Base-by-base conservation (phyloP, 1,140 invertebrate genomes). In the Brachionus rubens region DNA sequence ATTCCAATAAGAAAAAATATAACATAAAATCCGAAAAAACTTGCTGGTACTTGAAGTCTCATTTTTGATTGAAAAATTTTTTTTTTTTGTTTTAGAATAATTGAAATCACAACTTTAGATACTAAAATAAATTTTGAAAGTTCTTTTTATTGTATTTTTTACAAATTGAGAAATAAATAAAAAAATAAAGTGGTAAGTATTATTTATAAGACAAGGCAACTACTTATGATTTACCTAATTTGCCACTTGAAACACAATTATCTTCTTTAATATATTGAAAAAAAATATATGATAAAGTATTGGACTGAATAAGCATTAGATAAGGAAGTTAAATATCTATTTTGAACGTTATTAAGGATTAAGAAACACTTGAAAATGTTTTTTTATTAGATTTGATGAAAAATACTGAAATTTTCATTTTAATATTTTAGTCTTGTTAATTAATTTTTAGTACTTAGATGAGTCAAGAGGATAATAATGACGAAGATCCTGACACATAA, bases 301-400 rank as follows among this genome's bases (percentile, higher is more conserved):
- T 43, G 1, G 12, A 28, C 16, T 54, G 12, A 54, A 54, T 28
- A 28, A 21, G 26, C 24, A 4, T 26, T 28, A n/a, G n/a, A 54
- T 9, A 21, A 54, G 24, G 52, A 54, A 54, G 10, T 28, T 10
- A 54, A 14, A 14, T 2, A 54, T 24, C 52, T 54, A 54, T 28
- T 30, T 54, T 54, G 26, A 28, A 54, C 52, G 28, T 50, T 26
- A 54, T 54, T 54, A 54, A 54, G 33, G 52, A 54, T 54, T n/a
- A 54, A 54, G 52, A 54, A 54, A 28, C 52, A 54, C 52, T 54
- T 54, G 52, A 54, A 28, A 30, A 1, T 54, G 33, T 24, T 28
- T 33, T 28, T 54, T 54, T 54, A 54, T 28, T 54, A 54, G 33
- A 54, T 54, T n/a, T n/a, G n/a, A n/a, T n/a, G n/a, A n/a, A n/a